A percentile compares a stretch with the other conserved stretches of the same genome.
These are phyloP conservation scores for Lophius piscatorius DNA, from an alignment of 2,113 vertebrate species.

Conservation along the genomic window DNA sequence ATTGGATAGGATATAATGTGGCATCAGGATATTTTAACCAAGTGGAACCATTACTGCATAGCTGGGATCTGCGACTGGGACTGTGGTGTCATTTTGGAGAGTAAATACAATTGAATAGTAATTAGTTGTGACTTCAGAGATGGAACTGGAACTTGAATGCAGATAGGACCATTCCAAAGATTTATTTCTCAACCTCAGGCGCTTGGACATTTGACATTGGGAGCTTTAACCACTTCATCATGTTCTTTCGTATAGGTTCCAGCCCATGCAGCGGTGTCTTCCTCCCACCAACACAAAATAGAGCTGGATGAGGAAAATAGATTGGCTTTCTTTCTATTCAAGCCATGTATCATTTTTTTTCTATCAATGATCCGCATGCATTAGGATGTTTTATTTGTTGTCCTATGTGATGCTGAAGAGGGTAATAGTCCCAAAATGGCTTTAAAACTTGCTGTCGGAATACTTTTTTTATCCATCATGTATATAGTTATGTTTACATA, in stretches of 20 bases:
- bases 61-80: slow-evolving; percentile 7
- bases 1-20: slow-evolving; percentile 42
- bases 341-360: too few species aligned
- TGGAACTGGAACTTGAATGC: slow-evolving; percentile 51
- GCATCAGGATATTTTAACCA: too few species aligned
- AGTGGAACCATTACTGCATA: slow-evolving; percentile 16
- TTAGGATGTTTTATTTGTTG: too few species aligned
- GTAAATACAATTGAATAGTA: too few species aligned
- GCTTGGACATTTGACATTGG: slow-evolving; percentile 37
- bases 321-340: slow-evolving; percentile 40
- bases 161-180: slow-evolving; percentile 43
- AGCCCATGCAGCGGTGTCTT: slow-evolving; percentile 35
- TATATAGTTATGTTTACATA: too few species aligned
- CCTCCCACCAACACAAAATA: slow-evolving; percentile 50
- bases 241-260: slow-evolving; percentile 27
- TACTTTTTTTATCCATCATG: too few species aligned
- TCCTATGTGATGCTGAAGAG: too few species aligned
- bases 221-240: slow-evolving; percentile 27
- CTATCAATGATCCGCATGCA: too few species aligned
- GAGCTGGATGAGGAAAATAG: slow-evolving; percentile 32
- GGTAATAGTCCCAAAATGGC: too few species aligned
- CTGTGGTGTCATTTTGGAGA: slow-evolving; percentile 48
- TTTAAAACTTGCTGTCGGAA: too few species aligned
- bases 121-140: slow-evolving; percentile 25
- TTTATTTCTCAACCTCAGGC: slow-evolving; percentile 51